Conservation (phyloP, 2,113 vertebrate genomes). For the Helogale parvula region DNA sequence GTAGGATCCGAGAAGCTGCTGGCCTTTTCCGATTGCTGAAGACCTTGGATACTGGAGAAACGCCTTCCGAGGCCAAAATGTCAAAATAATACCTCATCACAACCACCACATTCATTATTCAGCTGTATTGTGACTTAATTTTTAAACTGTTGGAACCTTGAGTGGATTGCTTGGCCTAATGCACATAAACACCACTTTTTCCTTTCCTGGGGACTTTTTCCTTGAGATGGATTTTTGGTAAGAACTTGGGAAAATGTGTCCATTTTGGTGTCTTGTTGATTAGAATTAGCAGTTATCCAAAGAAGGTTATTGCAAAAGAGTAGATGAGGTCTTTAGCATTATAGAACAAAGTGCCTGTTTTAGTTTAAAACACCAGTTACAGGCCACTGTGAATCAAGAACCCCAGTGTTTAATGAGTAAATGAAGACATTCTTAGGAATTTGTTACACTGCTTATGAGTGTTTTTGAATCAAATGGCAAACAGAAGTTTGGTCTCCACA, state of each 20-base stretch:
- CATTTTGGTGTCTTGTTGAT: neutral
- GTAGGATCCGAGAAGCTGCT: conserved; percentile 97
- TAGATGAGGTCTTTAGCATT: neutral
- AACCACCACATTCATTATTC: neutral
- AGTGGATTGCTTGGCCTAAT: conserved; percentile 70
- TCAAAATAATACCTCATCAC: conserved; percentile 86
- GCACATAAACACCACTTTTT: conserved; percentile 82
- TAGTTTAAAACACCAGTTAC: neutral
- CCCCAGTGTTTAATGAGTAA: neutral
- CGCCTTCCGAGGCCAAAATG: conserved; percentile 91
- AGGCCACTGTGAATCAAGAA: neutral
- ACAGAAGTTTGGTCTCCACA: neutral
- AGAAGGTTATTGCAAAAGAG: neutral
- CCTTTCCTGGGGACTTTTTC: conserved; percentile 63
- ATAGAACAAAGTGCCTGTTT: neutral
- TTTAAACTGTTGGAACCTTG: conserved; percentile 58
- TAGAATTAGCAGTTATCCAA: neutral
- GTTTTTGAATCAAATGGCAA: neutral
- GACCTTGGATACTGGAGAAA: conserved; percentile 97
- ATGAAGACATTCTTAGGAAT: neutral
- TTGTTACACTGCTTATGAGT: neutral
- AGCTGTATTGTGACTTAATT: conserved; percentile 54
- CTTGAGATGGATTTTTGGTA: conserved; percentile 46
- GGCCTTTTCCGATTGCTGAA: conserved; percentile 97
- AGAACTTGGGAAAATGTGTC: conserved; percentile 32